These are phyloP conservation scores for Acanthococcus lagerstroemiae DNA, from an alignment of 2,888 invertebrate genomes.

Conservation along the genomic window DNA sequence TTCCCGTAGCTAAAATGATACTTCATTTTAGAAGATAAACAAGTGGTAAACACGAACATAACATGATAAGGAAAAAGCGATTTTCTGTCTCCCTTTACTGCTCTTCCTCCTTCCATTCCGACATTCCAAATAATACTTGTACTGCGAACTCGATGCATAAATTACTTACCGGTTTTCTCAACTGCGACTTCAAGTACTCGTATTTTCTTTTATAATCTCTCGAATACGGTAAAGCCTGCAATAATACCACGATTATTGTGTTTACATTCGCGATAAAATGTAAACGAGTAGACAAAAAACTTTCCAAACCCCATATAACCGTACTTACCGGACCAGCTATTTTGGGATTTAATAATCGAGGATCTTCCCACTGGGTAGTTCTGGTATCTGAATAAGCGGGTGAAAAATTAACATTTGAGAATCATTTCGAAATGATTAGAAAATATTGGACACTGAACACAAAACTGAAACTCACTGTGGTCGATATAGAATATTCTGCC, in stretches of 20 bases:
- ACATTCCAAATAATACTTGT: too few relatives aligned
- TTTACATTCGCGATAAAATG: background rate
- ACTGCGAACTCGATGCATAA: too few relatives aligned
- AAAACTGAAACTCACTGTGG: constrained; percentile 66
- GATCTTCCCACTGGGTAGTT: constrained; percentile 99
- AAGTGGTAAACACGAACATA: too few relatives aligned
- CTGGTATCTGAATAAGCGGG: constrained; percentile 72
- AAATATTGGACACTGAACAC: background rate
- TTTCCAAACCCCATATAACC: too few relatives aligned
- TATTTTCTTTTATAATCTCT: constrained; percentile 98
- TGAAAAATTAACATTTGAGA: constrained; percentile 1
- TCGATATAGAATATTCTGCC: constrained; percentile 98
- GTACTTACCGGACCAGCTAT: constrained; percentile 77
- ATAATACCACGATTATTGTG: constrained; percentile 32
- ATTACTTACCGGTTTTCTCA: constrained; percentile 77
- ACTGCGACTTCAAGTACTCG: constrained; percentile 92
- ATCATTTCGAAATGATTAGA: background rate
- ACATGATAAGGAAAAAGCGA: too few relatives aligned
- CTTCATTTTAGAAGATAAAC: too few relatives aligned
- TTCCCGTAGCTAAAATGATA: too few relatives aligned
- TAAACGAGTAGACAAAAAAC: too few relatives aligned
- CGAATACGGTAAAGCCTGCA: constrained; percentile 89
- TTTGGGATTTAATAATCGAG: constrained; percentile 86
- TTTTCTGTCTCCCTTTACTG: too few relatives aligned
- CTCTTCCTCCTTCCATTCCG: too few relatives aligned